Base-by-base conservation (phyloP, 2,888 invertebrate species). In the Epinotia bilunana region DNA sequence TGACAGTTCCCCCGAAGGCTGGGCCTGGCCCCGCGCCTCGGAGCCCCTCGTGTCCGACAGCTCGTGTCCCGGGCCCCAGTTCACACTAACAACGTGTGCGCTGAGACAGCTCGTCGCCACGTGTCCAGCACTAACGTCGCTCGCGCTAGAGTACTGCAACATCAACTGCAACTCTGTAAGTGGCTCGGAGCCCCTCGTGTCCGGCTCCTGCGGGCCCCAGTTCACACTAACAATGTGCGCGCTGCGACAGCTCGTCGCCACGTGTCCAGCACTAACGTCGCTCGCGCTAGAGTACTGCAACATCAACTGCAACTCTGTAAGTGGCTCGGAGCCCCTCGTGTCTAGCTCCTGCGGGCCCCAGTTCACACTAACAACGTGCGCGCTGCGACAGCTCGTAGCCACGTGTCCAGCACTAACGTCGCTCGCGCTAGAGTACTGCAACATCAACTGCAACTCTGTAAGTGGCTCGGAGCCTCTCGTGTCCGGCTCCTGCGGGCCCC, bases 261-360 rank as follows among this genome's bases (percentile, higher is more conserved):
- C 79, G 13, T 95, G 95, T 77, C 79, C 83, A 0, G 81, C 86
- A 16, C 85, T 95, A 0, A 89, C 90, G 0, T 85, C 90, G 13
- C 86, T 95, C 16, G 84, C 86, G 0, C 79, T 95, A 18, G 95
- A 95, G 74, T 90, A 94, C 77, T 95, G 94, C 83, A 90, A 93
- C 74, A 90, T 95, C 28, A 90, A 95, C 80, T 93, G 91, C 72
- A 86, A 85, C 13, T 87, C 85, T 76, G 95, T 95, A 77, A 87
- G 88, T 87, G 16, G 6, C 62, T 23, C 57, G 2, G 73, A 72
- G 43, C 55, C 76, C 0, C 72, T 72, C 6, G 73, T 65, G 12
- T n/a, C 64, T 62, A 77, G 79, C 7, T 67, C 72, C 46, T 87
- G 88, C 60, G 86, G 91, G 3, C 85, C 89, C 0, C 84, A 83